Evolutionary conservation across 2,797 vertebrate genomes (phyloP).

Genomic region (Spinibarbus caldwelli): DNA sequence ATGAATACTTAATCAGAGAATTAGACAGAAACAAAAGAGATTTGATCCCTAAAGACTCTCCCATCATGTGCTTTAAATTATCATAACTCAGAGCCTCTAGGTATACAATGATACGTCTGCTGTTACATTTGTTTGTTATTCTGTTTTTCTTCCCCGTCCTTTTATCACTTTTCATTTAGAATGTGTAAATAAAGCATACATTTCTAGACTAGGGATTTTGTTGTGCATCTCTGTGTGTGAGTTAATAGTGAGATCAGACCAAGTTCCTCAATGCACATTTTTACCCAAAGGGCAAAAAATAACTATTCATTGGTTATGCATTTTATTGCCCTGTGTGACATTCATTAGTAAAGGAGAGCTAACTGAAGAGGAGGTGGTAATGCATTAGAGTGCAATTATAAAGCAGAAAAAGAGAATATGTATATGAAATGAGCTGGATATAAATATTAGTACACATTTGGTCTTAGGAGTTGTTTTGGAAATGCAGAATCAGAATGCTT

Average conservation of each 20-base stretch:
- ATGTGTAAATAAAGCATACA: conserved; percentile 48
- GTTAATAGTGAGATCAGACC: conserved; percentile 47
- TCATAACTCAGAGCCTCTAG: conserved; percentile 27
- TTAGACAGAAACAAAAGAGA: conserved; percentile 21
- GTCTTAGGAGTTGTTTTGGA: not conserved
- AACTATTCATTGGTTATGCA: conserved; percentile 32
- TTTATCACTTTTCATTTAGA: conserved; percentile 43
- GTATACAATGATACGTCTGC: conserved; percentile 23
- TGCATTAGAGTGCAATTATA: conserved; percentile 15
- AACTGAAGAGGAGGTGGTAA: conserved; percentile 38
- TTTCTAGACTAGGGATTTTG: conserved; percentile 31
- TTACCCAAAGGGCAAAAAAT: conserved; percentile 39
- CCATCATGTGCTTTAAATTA: conserved; percentile 15
- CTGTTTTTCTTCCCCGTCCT: conserved; percentile 25
- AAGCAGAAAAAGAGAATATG: conserved; percentile 5
- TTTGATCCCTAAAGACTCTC: conserved; percentile 8
- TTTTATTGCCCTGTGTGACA: conserved; percentile 36
- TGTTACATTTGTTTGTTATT: conserved; percentile 46
- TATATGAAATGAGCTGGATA: not conserved
- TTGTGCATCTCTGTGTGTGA: conserved; percentile 38
- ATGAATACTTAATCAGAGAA: conserved; percentile 44
- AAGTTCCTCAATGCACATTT: conserved; percentile 36
- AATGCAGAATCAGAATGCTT: not conserved
- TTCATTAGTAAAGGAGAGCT: conserved; percentile 35
- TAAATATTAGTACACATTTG: conserved; percentile 1